phyloP scores from a whole-genome alignment of 1,140 invertebrate species.

The Brachionus rubens region DNA sequence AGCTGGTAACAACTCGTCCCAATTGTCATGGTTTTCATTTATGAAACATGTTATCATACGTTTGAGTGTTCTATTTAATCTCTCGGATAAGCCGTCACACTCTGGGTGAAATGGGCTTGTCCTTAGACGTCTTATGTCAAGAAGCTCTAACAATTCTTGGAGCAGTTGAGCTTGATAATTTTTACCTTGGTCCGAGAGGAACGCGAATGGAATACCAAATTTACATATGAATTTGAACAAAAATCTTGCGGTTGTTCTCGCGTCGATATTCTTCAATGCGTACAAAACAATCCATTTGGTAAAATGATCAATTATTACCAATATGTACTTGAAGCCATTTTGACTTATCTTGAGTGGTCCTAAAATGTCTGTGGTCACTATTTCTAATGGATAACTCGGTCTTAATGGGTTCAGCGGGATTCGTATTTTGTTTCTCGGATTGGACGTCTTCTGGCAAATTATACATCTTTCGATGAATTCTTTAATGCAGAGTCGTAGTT shows the following conservation, averaged over 20 bases:
- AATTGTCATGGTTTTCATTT: not conserved
- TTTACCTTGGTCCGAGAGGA: conserved; percentile 55
- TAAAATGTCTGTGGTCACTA: too few species aligned
- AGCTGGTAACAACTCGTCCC: not conserved
- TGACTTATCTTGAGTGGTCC: too few species aligned
- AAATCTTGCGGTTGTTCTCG: conserved; percentile 52
- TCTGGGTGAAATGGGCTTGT: conserved; percentile 49
- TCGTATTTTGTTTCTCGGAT: too few species aligned
- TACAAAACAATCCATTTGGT: conserved; percentile 58
- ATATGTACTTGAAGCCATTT: conserved; percentile 51
- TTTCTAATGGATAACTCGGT: too few species aligned
- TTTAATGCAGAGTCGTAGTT: too few species aligned
- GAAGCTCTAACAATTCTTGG: conserved; percentile 47
- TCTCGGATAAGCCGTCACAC: conserved; percentile 48
- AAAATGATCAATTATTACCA: conserved; percentile 56
- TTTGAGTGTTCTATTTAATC: not conserved
- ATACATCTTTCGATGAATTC: too few species aligned
- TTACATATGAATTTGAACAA: conserved; percentile 53
- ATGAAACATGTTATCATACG: too few species aligned
- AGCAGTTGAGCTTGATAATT: conserved; percentile 48
- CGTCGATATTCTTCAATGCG: conserved; percentile 55
- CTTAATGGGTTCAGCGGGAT: too few species aligned
- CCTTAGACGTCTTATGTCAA: conserved; percentile 47
- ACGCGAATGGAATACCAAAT: conserved; percentile 54
- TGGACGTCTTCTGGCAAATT: too few species aligned